A percentile compares a stretch with the other conserved stretches of the same genome.
phyloP scores from a whole-genome alignment of 2,888 invertebrate genomes.

The Aplocera efformata region DNA sequence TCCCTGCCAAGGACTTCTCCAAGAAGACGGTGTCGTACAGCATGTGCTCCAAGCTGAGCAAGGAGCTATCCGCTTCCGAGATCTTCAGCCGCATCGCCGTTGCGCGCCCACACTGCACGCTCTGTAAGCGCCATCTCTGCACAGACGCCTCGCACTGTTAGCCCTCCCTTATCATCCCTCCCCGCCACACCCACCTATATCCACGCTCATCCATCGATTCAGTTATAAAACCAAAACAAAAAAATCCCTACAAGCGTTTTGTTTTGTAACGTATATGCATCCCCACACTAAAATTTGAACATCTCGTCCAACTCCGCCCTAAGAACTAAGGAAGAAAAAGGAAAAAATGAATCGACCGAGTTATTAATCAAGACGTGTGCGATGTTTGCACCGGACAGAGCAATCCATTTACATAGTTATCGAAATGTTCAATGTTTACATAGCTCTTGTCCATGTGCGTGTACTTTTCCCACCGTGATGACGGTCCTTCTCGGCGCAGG shows the following conservation, averaged over 20 bases:
- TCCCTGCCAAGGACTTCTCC: slow-evolving; percentile 69
- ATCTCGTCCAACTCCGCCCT: too few species aligned
- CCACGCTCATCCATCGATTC: too few species aligned
- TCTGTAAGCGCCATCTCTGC: slow-evolving; percentile 69
- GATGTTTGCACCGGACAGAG: not conserved
- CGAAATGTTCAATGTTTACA: too few species aligned
- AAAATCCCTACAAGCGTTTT: too few species aligned
- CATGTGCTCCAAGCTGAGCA: slow-evolving; percentile 71
- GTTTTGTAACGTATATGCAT: too few species aligned
- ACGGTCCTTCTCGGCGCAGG: not conserved
- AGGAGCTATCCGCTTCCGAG: slow-evolving; percentile 68
- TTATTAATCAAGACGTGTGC: too few species aligned
- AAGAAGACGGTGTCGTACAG: slow-evolving; percentile 71
- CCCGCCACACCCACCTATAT: too few species aligned
- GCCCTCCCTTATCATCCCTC: slow-evolving; percentile 1
- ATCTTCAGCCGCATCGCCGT: slow-evolving; percentile 70
- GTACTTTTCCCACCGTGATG: not conserved
- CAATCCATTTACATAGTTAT: too few species aligned
- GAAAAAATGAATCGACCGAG: too few species aligned
- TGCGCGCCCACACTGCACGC: slow-evolving; percentile 62
- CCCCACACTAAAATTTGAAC: too few species aligned
- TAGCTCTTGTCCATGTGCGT: not conserved
- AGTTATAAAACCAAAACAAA: too few species aligned
- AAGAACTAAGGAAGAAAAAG: too few species aligned
- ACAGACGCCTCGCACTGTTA: slow-evolving; percentile 63